These are phyloP conservation scores for Pardalotus punctatus DNA, from an alignment of 2,113 vertebrate genomes.

Conservation along the genomic window DNA sequence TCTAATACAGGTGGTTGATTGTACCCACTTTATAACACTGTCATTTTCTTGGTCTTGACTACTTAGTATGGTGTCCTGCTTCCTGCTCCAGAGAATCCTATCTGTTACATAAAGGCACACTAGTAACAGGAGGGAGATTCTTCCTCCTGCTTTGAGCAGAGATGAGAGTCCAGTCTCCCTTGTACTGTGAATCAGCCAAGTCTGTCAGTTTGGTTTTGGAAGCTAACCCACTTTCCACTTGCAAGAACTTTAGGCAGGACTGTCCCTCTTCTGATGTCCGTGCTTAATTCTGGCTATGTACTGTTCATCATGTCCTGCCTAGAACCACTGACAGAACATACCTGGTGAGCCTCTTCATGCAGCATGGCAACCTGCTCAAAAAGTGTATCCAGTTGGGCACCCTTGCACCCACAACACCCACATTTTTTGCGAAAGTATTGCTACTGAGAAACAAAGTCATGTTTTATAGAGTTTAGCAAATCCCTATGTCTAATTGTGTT, in stretches of 20 bases:
- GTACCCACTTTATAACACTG: background rate
- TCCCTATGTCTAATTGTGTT: background rate
- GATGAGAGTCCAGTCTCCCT: background rate
- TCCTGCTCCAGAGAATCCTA: background rate
- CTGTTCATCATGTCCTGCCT: background rate
- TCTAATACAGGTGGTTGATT: background rate
- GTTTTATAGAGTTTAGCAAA: background rate
- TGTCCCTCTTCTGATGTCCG: background rate
- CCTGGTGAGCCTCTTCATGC: background rate
- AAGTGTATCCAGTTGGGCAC: no score
- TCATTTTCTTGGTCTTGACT: background rate
- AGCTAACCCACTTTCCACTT: background rate
- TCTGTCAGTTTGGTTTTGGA: background rate
- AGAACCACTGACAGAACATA: background rate
- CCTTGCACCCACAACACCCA: background rate
- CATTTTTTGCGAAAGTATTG: background rate
- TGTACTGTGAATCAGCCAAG: background rate
- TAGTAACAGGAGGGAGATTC: background rate
- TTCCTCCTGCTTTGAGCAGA: background rate
- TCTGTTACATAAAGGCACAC: background rate
- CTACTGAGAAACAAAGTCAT: background rate
- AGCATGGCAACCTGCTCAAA: background rate
- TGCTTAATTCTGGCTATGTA: background rate
- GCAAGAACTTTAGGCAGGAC: background rate
- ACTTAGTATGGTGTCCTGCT: background rate